Conservation (phyloP, 2,797 vertebrate genomes). For the Yasuhikotakia modesta region DNA sequence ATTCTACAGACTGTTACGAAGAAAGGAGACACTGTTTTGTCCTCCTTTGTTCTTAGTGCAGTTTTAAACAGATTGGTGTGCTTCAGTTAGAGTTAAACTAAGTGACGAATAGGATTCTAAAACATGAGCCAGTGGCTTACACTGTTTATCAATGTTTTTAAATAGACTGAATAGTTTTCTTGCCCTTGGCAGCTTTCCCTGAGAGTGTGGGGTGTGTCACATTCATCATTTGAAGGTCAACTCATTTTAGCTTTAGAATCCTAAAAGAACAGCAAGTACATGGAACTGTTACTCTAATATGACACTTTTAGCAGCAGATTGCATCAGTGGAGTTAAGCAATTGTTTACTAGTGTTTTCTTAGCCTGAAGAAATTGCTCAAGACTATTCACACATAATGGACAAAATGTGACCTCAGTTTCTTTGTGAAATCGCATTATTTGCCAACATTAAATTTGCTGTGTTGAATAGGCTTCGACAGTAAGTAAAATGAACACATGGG, state of each 20-base stretch:
- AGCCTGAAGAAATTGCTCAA: slow-evolving; percentile 46
- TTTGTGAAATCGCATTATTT: slow-evolving; percentile 53
- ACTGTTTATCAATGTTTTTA: slow-evolving; percentile 46
- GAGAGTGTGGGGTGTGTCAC: slow-evolving; percentile 33
- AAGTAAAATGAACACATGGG: slow-evolving; percentile 19
- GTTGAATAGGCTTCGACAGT: slow-evolving; percentile 17
- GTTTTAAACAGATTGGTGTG: background rate
- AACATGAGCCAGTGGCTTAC: slow-evolving; percentile 1
- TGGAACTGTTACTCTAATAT: slow-evolving; percentile 24
- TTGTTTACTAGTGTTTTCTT: slow-evolving; percentile 22
- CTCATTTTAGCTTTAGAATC: slow-evolving; percentile 11
- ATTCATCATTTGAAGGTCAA: slow-evolving; percentile 38
- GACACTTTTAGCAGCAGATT: slow-evolving; percentile 43
- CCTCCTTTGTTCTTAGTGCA: background rate
- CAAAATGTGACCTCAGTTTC: slow-evolving; percentile 36
- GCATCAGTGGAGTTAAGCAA: slow-evolving; percentile 29
- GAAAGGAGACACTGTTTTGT: slow-evolving; percentile 36
- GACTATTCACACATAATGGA: slow-evolving; percentile 23
- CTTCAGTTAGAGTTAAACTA: background rate
- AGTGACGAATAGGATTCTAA: slow-evolving; percentile 26
- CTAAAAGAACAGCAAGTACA: slow-evolving; percentile 13
- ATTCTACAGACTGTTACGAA: slow-evolving; percentile 56
- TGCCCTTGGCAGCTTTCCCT: slow-evolving; percentile 38
- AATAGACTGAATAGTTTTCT: slow-evolving; percentile 45
- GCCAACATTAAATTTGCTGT: slow-evolving; percentile 44